Conservation (phyloP, 1,140 invertebrate species). For the Hermetia illucens region DNA sequence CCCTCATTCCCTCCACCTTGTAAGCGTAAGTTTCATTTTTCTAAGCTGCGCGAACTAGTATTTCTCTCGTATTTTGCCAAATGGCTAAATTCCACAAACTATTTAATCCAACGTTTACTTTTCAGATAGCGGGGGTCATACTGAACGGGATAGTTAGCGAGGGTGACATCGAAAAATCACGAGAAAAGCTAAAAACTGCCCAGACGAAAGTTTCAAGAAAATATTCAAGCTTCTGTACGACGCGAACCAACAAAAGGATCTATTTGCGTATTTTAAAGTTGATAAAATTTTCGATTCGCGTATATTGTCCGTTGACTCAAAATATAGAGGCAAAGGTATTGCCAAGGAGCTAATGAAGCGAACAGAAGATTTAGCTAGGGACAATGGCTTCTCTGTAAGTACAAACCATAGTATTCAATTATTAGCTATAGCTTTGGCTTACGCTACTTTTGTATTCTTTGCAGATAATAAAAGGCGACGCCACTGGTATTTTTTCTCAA, state of each 20-base stretch:
- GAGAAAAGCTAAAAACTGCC: slow-evolving; percentile 38
- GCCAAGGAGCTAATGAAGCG: slow-evolving; percentile 51
- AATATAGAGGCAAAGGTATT: slow-evolving; percentile 51
- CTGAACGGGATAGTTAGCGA: slow-evolving; percentile 45
- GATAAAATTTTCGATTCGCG: slow-evolving; percentile 63
- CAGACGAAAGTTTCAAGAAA: slow-evolving; percentile 45
- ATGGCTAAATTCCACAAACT: too few species aligned
- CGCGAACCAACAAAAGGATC: slow-evolving; percentile 42
- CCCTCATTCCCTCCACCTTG: too few species aligned
- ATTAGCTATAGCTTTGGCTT: slow-evolving; percentile 1
- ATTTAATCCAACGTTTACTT: too few species aligned
- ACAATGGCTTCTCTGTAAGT: slow-evolving; percentile 50
- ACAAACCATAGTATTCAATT: slow-evolving; percentile 5
- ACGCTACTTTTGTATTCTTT: slow-evolving; percentile 13
- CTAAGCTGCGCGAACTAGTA: too few species aligned
- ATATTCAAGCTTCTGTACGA: slow-evolving; percentile 49
- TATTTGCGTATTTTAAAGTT: slow-evolving; percentile 47
- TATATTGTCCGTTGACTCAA: slow-evolving; percentile 58
- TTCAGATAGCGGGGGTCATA: slow-evolving; percentile 47
- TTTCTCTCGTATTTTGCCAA: too few species aligned
- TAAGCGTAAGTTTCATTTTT: too few species aligned
- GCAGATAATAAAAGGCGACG: slow-evolving; percentile 61
- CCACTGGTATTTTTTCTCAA: slow-evolving; percentile 62
- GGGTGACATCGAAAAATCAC: slow-evolving; percentile 40
- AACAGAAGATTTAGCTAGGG: slow-evolving; percentile 46